Evolutionary conservation across 2,888 invertebrate genomes (phyloP).

Genomic region (Lasioglossum lativentre): DNA sequence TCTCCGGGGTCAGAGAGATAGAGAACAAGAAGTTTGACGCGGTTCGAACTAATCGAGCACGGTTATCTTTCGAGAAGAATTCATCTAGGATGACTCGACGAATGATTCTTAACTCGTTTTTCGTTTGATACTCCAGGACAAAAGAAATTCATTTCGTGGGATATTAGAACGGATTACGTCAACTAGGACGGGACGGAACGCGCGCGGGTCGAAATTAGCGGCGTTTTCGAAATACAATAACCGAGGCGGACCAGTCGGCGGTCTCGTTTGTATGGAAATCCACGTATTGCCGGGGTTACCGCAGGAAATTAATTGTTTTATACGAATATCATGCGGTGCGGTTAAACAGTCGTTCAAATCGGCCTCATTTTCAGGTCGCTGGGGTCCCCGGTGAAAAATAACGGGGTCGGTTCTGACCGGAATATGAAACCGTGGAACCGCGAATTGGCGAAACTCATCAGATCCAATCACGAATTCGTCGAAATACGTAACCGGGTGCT

Average conservation of each 20-base stretch:
- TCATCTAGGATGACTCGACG: background rate
- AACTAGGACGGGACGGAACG: background rate
- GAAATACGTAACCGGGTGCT: background rate
- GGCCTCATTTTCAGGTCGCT: slow-evolving; percentile 32
- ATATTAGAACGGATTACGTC: background rate
- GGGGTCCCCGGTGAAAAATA: slow-evolving; percentile 8
- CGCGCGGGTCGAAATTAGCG: slow-evolving; percentile 4
- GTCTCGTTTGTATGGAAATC: slow-evolving; percentile 20
- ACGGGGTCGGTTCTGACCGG: slow-evolving; percentile 6
- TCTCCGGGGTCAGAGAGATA: slow-evolving; percentile 5
- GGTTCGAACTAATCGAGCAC: background rate
- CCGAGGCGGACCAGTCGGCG: background rate
- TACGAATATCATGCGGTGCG: slow-evolving; percentile 28
- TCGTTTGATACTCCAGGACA: background rate
- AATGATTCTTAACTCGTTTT: background rate
- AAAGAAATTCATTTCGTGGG: background rate
- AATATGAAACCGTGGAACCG: slow-evolving; percentile 4
- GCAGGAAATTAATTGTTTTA: slow-evolving; percentile 47
- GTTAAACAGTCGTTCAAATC: slow-evolving; percentile 28
- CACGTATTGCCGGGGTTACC: slow-evolving; percentile 10
- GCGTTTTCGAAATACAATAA: slow-evolving; percentile 12
- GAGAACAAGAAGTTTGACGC: background rate
- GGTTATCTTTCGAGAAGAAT: background rate
- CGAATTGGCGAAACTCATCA: background rate
- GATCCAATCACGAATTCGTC: background rate